phyloP scores from a whole-genome alignment of 53 echinoderm and acorn worm species.

The Apostichopus leukothele region DNA sequence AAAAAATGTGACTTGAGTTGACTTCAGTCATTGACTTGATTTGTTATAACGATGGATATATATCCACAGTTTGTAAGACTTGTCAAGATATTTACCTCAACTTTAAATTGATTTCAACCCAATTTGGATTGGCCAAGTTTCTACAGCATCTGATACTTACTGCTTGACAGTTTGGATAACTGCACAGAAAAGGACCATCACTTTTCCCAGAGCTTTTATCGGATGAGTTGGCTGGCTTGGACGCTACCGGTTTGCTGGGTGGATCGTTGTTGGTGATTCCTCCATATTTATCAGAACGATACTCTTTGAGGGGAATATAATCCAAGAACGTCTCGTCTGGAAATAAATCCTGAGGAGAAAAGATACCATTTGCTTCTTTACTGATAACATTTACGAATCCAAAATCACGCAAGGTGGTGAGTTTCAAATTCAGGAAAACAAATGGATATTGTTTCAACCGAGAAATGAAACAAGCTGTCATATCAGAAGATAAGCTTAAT shows the following conservation, averaged over 20 bases:
- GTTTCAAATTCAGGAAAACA: not conserved
- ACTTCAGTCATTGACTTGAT: no score
- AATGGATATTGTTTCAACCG: not conserved
- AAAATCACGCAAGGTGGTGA: no score
- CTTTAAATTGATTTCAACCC: no score
- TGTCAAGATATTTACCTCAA: no score
- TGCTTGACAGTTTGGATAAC: slow-evolving; percentile 83
- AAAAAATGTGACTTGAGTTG: no score
- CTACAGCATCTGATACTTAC: slow-evolving; percentile 60
- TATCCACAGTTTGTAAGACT: no score
- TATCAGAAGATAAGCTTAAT: no score
- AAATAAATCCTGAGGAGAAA: slow-evolving; percentile 78
- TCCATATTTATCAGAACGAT: slow-evolving; percentile 94
- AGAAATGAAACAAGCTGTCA: not conserved
- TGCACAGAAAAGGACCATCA: slow-evolving; percentile 82
- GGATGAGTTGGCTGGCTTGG: slow-evolving; percentile 73
- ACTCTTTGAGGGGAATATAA: slow-evolving; percentile 98
- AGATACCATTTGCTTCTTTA: no score
- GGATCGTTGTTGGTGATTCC: slow-evolving; percentile 57
- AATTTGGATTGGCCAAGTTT: no score
- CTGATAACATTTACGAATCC: no score
- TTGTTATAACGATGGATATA: no score
- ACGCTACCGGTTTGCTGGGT: slow-evolving; percentile 68
- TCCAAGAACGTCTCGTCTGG: slow-evolving; percentile 96
- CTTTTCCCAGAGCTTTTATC: slow-evolving; percentile 63